Evolutionary conservation across 2,888 invertebrate genomes (phyloP).

Genomic region (Oxytorus armatus): DNA sequence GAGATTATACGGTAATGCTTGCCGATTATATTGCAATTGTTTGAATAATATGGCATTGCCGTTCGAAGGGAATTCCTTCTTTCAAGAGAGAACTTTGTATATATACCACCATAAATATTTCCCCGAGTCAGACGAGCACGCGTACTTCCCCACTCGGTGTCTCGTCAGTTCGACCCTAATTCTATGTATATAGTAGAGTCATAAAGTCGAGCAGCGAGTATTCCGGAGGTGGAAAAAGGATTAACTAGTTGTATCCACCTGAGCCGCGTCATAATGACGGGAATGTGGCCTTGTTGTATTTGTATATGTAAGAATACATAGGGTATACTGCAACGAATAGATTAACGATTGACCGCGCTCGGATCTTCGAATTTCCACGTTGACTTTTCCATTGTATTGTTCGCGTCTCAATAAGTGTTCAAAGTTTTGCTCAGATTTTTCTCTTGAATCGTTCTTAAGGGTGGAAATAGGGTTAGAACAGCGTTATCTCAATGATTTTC

Average conservation of each 20-base stretch:
- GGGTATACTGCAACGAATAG: background rate
- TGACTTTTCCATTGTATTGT: no score
- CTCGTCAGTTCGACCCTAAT: conserved; percentile 53
- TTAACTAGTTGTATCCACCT: conserved; percentile 43
- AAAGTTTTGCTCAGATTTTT: no score
- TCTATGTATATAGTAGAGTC: conserved; percentile 39
- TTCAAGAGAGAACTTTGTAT: conserved; percentile 21
- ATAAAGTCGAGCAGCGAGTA: conserved; percentile 57
- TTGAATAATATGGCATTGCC: conserved; percentile 36
- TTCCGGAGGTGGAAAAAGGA: conserved; percentile 27
- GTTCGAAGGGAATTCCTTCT: conserved; percentile 16
- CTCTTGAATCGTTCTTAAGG: no score
- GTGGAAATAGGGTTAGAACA: no score
- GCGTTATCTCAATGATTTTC: no score
- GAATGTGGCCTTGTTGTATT: conserved; percentile 24
- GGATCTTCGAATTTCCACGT: background rate
- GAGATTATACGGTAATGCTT: background rate
- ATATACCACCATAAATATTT: conserved; percentile 45
- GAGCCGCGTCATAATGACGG: conserved; percentile 22
- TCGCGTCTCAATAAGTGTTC: no score
- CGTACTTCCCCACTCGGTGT: conserved; percentile 64
- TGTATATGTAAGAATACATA: background rate
- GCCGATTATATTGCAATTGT: conserved; percentile 35
- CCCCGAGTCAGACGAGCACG: conserved; percentile 58
- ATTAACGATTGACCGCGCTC: background rate